Evolutionary conservation across 2,797 vertebrate genomes (phyloP), one percentile per base, ranked within the genome.

Genomic region (Micromesistius poutassou): DNA sequence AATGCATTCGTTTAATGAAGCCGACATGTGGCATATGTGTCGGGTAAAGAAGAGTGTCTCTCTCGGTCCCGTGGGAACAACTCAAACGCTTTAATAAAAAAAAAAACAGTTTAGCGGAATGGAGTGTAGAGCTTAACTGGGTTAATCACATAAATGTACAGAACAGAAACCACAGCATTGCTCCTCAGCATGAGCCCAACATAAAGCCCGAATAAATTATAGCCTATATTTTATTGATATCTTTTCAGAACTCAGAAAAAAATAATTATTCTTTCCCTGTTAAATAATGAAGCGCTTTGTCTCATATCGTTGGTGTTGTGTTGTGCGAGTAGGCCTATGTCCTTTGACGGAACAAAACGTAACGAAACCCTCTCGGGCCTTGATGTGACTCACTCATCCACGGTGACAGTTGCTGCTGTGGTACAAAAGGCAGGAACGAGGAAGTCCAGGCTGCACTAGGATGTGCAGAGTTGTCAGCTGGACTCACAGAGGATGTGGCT

Each of bases 381-480:
- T 91, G 85, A 91, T 79, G 77, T 78, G 80, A 90, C 87, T 72
- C 82, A 85, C 72, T 84, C 77, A 62, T 38, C 79, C 73, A 62
- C 78, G 80, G 68, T 79, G 80, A 81, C 81, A 76, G 77, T 79
- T 78, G 77, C 74, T 78, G 77, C 83, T 80, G 31, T 28, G 75
- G 86, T 79, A 91, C 87, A 92, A 90, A 88, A 88, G 91, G 83
- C 72, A 88, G 88, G 36, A 38, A 38, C 9, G 36, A 38, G 82
- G 81, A 90, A 78, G 73, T 77, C 78, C 75, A 76, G 75, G 82
- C 84, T 86, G 84, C 76, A 87, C 87, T 77, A 87, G 87, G 89
- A 90, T 90, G 80, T 79, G 78, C 78, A 78, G n/a, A 81, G 87
- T 82, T 85, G 77, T 83, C 84, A 81, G 90, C 90, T 89, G 85